Evolutionary conservation across 2,888 invertebrate species (phyloP).

Genomic region (Heliconius cydno): DNA sequence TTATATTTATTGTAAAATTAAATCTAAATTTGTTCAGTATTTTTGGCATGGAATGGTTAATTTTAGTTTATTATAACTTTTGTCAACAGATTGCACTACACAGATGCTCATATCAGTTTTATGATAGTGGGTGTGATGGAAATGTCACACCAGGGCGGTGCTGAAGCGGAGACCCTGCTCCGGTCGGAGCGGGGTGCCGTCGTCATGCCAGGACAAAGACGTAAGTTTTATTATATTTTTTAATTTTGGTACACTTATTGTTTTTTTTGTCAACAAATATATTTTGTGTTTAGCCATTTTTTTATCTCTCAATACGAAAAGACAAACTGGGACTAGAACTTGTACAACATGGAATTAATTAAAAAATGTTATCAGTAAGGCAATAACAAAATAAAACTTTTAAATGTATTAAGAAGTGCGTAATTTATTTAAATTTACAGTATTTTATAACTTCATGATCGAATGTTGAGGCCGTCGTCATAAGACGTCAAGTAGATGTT

Average conservation of each 20-base stretch:
- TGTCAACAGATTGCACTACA: slow-evolving; percentile 51
- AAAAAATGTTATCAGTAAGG: neutral
- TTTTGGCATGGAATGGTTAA: too few species aligned
- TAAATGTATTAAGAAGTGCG: neutral
- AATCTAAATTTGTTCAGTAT: too few species aligned
- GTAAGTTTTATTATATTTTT: slow-evolving; percentile 54
- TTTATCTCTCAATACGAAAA: neutral
- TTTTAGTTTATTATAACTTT: slow-evolving; percentile 22
- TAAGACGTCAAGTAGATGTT: too few species aligned
- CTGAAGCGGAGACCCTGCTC: slow-evolving; percentile 78
- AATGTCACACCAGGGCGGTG: slow-evolving; percentile 75
- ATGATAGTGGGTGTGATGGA: slow-evolving; percentile 77
- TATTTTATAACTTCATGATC: neutral
- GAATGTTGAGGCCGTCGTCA: neutral
- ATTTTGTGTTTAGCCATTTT: neutral
- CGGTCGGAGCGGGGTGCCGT: slow-evolving; percentile 68
- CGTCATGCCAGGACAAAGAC: slow-evolving; percentile 68
- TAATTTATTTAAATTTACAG: neutral
- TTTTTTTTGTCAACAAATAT: neutral
- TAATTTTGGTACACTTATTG: neutral
- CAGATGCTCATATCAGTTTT: slow-evolving; percentile 68
- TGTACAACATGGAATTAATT: neutral
- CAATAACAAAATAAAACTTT: neutral
- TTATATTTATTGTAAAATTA: too few species aligned
- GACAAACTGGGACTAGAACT: neutral